These are phyloP conservation scores for Drosophila antonietae DNA, from an alignment of 2,888 invertebrate genomes.

Conservation along the genomic window DNA sequence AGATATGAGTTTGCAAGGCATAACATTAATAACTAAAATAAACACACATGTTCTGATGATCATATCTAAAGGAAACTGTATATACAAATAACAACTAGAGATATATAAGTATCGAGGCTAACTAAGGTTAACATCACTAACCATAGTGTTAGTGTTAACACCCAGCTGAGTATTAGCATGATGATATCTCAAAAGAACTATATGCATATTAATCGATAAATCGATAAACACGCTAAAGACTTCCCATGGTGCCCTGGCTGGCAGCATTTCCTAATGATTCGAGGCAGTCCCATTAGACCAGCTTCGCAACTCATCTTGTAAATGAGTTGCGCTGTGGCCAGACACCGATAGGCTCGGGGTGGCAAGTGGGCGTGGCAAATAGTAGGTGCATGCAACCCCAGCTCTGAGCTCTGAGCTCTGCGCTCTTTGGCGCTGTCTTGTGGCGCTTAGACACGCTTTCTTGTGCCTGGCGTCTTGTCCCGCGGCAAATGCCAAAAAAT, in stretches of 20 bases:
- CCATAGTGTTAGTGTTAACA: no score
- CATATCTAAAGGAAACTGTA: background rate
- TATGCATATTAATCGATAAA: background rate
- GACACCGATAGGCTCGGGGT: conserved; percentile 23
- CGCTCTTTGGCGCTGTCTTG: conserved; percentile 47
- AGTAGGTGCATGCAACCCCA: background rate
- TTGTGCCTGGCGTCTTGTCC: background rate
- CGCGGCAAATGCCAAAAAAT: conserved; percentile 39
- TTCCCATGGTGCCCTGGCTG: background rate
- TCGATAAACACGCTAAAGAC: background rate
- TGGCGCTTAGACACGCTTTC: conserved; percentile 35
- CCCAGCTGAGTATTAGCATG: no score
- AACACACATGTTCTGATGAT: background rate
- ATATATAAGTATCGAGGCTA: no score
- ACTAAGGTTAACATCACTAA: no score
- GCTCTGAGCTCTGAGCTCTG: conserved; percentile 14
- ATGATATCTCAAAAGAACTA: background rate
- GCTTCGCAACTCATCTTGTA: conserved; percentile 11
- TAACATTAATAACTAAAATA: background rate
- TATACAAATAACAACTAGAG: no score
- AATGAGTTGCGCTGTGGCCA: conserved; percentile 31
- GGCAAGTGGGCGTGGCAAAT: background rate
- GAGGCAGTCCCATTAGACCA: conserved; percentile 11
- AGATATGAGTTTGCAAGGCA: background rate
- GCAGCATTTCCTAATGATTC: conserved; percentile 2